Evolutionary conservation across 1,140 invertebrate genomes (phyloP), one percentile per base, ranked within the genome.

Genomic region (Adelges cooleyi): DNA sequence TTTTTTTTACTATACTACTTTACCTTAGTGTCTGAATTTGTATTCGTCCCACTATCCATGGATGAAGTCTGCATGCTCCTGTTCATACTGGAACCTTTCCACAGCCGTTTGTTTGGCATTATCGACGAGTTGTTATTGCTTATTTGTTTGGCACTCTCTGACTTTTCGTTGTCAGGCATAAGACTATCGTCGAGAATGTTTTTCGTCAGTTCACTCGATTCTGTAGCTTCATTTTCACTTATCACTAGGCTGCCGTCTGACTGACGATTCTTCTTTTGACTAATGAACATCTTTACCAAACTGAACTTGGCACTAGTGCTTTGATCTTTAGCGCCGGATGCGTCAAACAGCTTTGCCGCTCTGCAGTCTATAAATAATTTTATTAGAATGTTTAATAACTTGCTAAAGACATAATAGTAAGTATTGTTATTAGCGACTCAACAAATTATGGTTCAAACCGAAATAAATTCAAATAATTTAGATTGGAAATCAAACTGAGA

Each of bases 241-340:
- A 66, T 65, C 18, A 66, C 25, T 27, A 66, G 15, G 11, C 51
- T 66, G 6, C 50, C 52, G 15, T 52, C 48, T 48, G 56, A 62
- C 17, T 29, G 25, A 22, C 56, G 56, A 13, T 68, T 54, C 25
- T 66, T 67, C 48, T 67, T 69, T 65, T 92, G 89, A 74, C 90
- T 90, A 80, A 92, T 91, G 72, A 91, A 92, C 40, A 91, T 75
- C 74, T 88, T 88, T n/a, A 92, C 85, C 69, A 92, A 79, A 75
- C 85, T 92, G 71, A 92, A 84, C 70, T 85, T 84, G 67, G 78
- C 74, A 15, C 25, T 62, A 48, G 44, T 25, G 5, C 22, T 33
- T 48, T 48, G 40, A 27, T 48, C 25, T 62, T 62, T 62, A 46
- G 27, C 22, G 33, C 56, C 56, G 22, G 56, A 62, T 33, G 46